Evolutionary conservation across 2,888 invertebrate genomes (phyloP).

Genomic region (Papilio demoleus): DNA sequence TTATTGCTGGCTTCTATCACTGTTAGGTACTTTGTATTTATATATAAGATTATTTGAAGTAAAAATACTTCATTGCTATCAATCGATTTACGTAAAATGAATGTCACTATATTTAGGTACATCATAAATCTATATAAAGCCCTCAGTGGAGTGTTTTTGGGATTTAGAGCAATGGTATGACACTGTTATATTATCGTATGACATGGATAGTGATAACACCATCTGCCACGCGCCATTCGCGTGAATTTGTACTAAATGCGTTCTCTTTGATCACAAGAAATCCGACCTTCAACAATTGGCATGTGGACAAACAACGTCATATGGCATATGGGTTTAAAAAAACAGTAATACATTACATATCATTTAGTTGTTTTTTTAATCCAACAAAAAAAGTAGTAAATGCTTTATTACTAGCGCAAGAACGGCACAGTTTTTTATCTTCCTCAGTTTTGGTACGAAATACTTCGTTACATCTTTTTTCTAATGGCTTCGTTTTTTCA

Average conservation of each 20-base stretch:
- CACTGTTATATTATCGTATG: constrained; percentile 4
- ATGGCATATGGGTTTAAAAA: not conserved
- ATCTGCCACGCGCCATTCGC: not conserved
- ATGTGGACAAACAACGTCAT: not conserved
- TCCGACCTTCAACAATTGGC: not conserved
- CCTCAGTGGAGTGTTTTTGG: constrained; percentile 1
- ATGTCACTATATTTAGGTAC: not conserved
- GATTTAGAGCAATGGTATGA: constrained; percentile 15
- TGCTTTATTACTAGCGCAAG: no score
- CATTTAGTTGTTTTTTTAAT: no score
- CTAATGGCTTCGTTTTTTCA: not conserved
- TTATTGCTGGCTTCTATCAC: no score
- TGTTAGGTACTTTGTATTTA: no score
- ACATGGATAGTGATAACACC: constrained; percentile 14
- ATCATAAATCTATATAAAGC: constrained; percentile 3
- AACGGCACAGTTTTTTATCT: no score
- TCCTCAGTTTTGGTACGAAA: no score
- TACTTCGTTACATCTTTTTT: no score
- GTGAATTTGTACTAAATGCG: not conserved
- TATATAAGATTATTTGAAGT: not conserved
- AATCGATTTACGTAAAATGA: not conserved
- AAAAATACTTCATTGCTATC: not conserved
- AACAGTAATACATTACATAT: not conserved
- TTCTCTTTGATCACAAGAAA: not conserved
- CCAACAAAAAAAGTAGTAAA: no score